These are phyloP conservation scores for Nibea albiflora DNA, from an alignment of 2,113 vertebrate species.

Conservation along the genomic window DNA sequence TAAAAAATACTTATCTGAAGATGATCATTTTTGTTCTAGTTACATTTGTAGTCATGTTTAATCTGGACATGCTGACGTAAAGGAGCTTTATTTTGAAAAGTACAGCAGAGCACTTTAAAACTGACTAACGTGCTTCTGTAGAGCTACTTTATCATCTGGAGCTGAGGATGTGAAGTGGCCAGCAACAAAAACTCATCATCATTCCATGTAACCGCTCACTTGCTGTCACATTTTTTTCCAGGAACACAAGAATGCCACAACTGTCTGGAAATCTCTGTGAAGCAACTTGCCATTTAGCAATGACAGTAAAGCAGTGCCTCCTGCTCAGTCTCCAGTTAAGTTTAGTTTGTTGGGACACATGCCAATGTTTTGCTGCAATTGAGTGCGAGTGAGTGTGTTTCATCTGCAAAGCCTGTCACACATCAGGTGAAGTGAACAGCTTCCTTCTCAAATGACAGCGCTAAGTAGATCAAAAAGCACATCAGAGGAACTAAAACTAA, in stretches of 20 bases:
- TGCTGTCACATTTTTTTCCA: background rate
- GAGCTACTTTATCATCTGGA: background rate
- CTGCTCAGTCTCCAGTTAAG: background rate
- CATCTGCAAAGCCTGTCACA: background rate
- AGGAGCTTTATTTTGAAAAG: background rate
- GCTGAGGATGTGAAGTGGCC: background rate
- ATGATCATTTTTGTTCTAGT: too few species aligned
- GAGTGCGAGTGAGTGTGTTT: conserved; percentile 2
- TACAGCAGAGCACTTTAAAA: background rate
- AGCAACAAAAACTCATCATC: background rate
- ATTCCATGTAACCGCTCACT: background rate
- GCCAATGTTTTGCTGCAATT: background rate
- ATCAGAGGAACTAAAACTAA: background rate
- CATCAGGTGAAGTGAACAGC: background rate
- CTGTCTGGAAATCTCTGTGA: background rate
- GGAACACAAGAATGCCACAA: background rate
- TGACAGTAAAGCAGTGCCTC: background rate
- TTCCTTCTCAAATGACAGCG: background rate
- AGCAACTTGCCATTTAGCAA: conserved; percentile 6
- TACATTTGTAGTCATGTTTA: background rate
- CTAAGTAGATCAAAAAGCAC: background rate
- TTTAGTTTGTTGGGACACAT: background rate
- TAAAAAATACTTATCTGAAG: background rate
- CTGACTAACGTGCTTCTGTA: background rate
- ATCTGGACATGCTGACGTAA: background rate